Percentiles rank a stretch among this genome's conserved stretches.
Evolutionary conservation across 2,888 invertebrate genomes (phyloP).

Genomic region (Dorcus parallelipipedus): DNA sequence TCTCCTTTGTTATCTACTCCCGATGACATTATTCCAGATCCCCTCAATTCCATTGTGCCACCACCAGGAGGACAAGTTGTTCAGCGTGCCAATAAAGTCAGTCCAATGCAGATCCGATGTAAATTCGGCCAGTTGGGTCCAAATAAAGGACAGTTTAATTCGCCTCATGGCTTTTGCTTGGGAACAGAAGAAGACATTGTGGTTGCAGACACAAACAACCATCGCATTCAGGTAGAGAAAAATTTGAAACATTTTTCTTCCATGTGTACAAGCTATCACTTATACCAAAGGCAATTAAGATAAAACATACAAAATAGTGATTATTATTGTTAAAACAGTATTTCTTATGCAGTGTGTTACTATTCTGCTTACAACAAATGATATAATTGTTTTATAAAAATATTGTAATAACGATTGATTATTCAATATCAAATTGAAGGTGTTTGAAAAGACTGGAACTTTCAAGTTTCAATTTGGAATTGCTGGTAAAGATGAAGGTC

Average conservation of each 20-base stretch:
- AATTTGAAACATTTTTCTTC: too few relatives aligned
- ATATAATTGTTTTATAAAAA: not conserved
- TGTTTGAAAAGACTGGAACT: conserved; percentile 91
- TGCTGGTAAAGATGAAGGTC: conserved; percentile 93
- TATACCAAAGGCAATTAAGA: too few relatives aligned
- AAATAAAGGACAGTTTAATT: conserved; percentile 91
- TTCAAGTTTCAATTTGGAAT: conserved; percentile 94
- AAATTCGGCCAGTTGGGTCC: conserved; percentile 94
- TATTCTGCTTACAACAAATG: not conserved
- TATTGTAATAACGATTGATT: too few relatives aligned
- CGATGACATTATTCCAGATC: conserved; percentile 50
- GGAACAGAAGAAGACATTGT: conserved; percentile 94
- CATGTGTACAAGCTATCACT: too few relatives aligned
- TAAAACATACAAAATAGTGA: too few relatives aligned
- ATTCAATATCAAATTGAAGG: conserved; percentile 51
- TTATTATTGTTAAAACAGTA: too few relatives aligned
- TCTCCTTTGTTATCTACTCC: conserved; percentile 58
- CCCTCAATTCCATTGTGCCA: conserved; percentile 54
- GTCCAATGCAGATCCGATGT: conserved; percentile 83
- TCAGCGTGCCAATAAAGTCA: conserved; percentile 67
- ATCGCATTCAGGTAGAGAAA: conserved; percentile 76
- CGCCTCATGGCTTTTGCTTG: conserved; percentile 95
- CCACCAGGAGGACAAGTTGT: conserved; percentile 38
- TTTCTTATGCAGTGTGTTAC: too few relatives aligned
- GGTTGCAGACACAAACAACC: conserved; percentile 95